phyloP scores from a whole-genome alignment of 2,113 vertebrate genomes.

The Hystrix brachyura region DNA sequence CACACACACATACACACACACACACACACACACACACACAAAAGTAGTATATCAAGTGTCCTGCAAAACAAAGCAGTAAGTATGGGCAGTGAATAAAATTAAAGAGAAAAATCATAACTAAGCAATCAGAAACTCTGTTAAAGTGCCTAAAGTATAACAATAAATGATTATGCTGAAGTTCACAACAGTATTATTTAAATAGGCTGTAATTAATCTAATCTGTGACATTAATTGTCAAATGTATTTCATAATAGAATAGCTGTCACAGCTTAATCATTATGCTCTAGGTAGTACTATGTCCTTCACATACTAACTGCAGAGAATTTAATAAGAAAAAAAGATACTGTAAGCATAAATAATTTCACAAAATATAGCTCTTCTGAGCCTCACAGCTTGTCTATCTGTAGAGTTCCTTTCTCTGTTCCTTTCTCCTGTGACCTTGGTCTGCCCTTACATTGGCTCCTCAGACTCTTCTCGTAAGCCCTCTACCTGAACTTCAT shows the following conservation, averaged over 20 bases:
- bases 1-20: no score
- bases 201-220: constrained; percentile 63
- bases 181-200: constrained; percentile 60
- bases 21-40: no score
- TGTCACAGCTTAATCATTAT: constrained; percentile 72
- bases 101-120: neutral
- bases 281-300: constrained; percentile 26
- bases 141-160: constrained; percentile 48
- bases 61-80: constrained; percentile 21
- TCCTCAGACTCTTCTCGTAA: neutral
- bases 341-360: constrained; percentile 44
- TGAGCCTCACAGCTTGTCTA: neutral
- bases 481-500: fast-evolving
- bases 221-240: constrained; percentile 72
- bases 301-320: constrained; percentile 56
- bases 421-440: neutral
- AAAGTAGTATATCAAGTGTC: neutral
- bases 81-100: neutral
- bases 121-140: neutral
- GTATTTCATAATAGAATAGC: constrained; percentile 62
- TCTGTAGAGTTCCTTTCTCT: neutral
- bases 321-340: constrained; percentile 52
- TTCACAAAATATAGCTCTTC: neutral
- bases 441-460: neutral
- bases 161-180: constrained; percentile 52